phyloP scores from a whole-genome alignment of 2,888 invertebrate genomes.

The Dicranocentrus wangi region DNA sequence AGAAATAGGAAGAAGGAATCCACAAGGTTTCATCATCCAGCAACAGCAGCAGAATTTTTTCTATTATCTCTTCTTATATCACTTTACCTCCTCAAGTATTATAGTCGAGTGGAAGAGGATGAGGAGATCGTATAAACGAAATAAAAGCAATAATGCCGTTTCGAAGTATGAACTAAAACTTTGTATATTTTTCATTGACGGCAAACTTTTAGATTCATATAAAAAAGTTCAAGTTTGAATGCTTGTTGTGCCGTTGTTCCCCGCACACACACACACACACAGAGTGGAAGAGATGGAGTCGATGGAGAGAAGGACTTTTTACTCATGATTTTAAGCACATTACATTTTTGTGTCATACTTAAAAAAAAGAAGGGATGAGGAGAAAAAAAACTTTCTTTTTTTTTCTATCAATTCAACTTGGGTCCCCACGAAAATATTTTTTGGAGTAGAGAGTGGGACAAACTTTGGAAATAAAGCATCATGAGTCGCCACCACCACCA shows the following conservation, averaged over 20 bases:
- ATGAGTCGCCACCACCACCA: constrained; percentile 55
- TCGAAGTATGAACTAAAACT: constrained; percentile 61
- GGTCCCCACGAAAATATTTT: constrained; percentile 70
- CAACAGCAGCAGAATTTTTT: no score
- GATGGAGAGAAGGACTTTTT: constrained; percentile 35
- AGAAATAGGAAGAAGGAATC: no score
- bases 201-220: constrained; percentile 36
- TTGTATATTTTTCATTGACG: constrained; percentile 58
- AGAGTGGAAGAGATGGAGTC: no score
- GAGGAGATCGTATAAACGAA: constrained; percentile 29
- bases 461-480: constrained; percentile 71
- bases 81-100: no score
- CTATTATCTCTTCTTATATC: no score
- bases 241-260: constrained; percentile 34
- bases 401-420: constrained; percentile 71
- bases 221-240: constrained; percentile 43
- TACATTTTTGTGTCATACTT: constrained; percentile 46
- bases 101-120: not conserved
- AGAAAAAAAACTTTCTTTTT: constrained; percentile 63
- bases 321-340: constrained; percentile 52
- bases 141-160: constrained; percentile 49
- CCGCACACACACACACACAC: no score
- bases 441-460: constrained; percentile 63
- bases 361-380: no score
- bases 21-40: no score